Base-by-base conservation (phyloP, 2,797 vertebrate genomes). In the Neostethus bicornis region DNA sequence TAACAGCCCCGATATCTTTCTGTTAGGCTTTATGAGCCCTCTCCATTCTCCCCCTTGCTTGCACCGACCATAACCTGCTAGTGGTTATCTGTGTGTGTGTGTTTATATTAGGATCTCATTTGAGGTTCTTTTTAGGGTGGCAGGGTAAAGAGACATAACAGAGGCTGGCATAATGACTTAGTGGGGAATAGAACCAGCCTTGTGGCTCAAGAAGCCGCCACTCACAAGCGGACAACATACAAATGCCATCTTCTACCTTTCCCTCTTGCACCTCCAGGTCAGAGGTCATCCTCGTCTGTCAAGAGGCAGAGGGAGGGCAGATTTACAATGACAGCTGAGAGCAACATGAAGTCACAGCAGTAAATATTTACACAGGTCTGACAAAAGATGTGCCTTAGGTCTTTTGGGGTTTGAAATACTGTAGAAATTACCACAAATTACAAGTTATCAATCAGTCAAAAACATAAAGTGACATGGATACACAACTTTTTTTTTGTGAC, bases 281-380 rank as follows among this genome's bases (percentile, higher is more conserved):
- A 89, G 65, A 53, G 85, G 88, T 89, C 83, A 74, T 28, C 35
- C 73, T 81, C 76, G 56, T 88, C 86, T 85, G 82, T 89, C 86
- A 85, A 74, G 80, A 79, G 70, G 71, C 73, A 55, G 79, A 77
- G 72, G 74, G 73, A 77, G 71, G 63, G 71, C 80, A 85, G 84
- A 92, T 89, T 91, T 87, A 87, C 75, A 80, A 69, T 79, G 86
- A 89, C 85, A 85, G 82, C 80, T 34, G 73, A 69, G 72, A 83
- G 75, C 64, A 82, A 72, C 75, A 81, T 69, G 28, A 56, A 85
- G 84, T 88, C 85, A 77, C 80, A 35, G 65, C 85, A 77, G 83
- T 87, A 88, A 90, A 90, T 87, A 89, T 90, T 89, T 88, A 87
- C 89, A 87, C 80, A 73, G 73, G 68, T 85, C 77, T 80, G 78